Evolutionary conservation across 2,888 invertebrate genomes (phyloP), one percentile per base, ranked within the genome.

Genomic region (Ormia ochracea): DNA sequence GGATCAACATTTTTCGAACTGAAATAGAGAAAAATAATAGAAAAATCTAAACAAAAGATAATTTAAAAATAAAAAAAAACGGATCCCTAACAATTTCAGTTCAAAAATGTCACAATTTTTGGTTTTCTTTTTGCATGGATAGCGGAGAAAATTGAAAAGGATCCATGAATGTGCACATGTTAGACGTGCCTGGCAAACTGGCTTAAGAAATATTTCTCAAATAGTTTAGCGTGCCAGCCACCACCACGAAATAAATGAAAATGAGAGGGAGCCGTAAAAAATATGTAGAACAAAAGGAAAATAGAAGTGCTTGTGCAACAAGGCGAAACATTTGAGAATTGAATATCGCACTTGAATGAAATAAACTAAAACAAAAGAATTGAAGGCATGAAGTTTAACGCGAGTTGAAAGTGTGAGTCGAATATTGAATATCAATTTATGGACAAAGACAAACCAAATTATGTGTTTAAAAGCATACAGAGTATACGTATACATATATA

Each of bases 351-450:
- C 36, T 54, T 66, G 56, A 43, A 38, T 52, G 61, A 74, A 41
- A 43, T 6, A 26, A 26, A 5, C 17, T 23, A 48, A 72, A 75
- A 80, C 66, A 75, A 75, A 43, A n/a, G 45, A 41, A 54, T 33
- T 7, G 54, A 19, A 61, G 75, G 80, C 72, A 80, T 76, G 80
- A 80, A 80, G 75, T 80, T 72, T 72, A 80, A 80, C 80, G 80
- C 80, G 75, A 80, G 80, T 80, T 72, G 28, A 68, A 80, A 80
- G 80, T 76, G 80, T 75, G 80, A 72, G 61, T 68, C 36, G 61
- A 38, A 54, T 74, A 78, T 78, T 69, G 63, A 78, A 74, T 74
- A 56, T 54, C 78, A 68, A 54, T 68, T 45, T 59, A 26, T 33
- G 12, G 19, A 17, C 58, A 38, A 48, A 36, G 38, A 9, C 48